Evolutionary conservation across 2,113 vertebrate species (phyloP).

Genomic region (Phalacrocorax carbo): DNA sequence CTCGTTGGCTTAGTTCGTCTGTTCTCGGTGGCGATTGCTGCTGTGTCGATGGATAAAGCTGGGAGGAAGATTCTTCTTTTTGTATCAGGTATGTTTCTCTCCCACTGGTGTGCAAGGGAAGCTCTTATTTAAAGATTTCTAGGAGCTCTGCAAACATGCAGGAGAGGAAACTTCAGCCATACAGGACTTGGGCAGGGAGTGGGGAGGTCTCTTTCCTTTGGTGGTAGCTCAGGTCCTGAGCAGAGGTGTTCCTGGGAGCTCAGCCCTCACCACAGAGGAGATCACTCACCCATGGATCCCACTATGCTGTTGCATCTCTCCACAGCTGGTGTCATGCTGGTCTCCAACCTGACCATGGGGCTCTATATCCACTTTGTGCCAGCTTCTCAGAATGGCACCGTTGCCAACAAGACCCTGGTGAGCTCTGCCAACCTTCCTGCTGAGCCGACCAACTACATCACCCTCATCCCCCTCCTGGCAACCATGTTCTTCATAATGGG

Average conservation of each 20-base stretch:
- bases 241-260: neutral
- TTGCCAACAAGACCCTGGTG: neutral
- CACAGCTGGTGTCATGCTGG: conserved; percentile 83
- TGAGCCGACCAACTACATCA: conserved; percentile 15
- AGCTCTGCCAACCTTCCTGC: neutral
- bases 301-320: neutral
- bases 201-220: neutral
- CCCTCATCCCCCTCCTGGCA: conserved; percentile 85
- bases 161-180: neutral
- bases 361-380: conserved; percentile 68
- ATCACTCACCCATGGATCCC: neutral
- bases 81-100: conserved; percentile 74
- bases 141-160: neutral
- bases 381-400: neutral
- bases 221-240: neutral
- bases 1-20: conserved; percentile 86
- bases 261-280: accelerated
- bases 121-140: neutral
- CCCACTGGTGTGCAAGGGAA: neutral
- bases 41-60: conserved; percentile 87
- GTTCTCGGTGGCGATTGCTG: conserved; percentile 80
- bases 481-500: conserved; percentile 91
- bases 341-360: conserved; percentile 82
- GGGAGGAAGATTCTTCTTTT: conserved; percentile 91
- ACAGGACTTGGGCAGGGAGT: neutral